Evolutionary conservation across 1,140 invertebrate genomes (phyloP).

Genomic region (Calosoma granatense): DNA sequence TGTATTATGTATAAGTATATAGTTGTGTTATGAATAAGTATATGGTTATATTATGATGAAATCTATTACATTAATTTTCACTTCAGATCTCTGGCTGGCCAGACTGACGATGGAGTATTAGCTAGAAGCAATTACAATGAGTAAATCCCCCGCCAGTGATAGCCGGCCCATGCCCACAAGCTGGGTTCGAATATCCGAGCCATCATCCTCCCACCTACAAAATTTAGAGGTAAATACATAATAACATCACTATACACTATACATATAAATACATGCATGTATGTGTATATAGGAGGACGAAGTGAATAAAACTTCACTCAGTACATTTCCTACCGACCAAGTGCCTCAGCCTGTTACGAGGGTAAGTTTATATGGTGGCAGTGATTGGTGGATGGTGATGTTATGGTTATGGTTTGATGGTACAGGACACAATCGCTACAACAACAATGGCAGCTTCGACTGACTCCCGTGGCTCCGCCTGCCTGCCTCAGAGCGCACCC

Average conservation of each 20-base stretch:
- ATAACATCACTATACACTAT: too few relatives aligned
- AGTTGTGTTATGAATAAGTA: neutral
- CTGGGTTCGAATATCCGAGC: slow-evolving; percentile 26
- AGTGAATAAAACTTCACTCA: slow-evolving; percentile 4
- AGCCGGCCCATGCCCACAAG: slow-evolving; percentile 31
- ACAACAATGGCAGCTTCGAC: slow-evolving; percentile 13
- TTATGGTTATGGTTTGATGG: neutral
- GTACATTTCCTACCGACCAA: slow-evolving; percentile 37
- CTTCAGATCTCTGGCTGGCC: slow-evolving; percentile 36
- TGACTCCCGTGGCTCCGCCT: slow-evolving; percentile 12
- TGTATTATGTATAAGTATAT: too few relatives aligned
- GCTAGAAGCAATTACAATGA: slow-evolving; percentile 24
- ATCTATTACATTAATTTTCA: too few relatives aligned
- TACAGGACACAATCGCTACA: slow-evolving; percentile 12
- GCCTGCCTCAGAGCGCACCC: slow-evolving; percentile 28
- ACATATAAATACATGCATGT: neutral
- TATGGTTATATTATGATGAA: neutral
- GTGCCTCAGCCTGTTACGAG: slow-evolving; percentile 29
- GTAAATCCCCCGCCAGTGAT: slow-evolving; percentile 9
- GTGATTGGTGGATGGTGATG: slow-evolving; percentile 9
- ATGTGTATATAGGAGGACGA: slow-evolving; percentile 1
- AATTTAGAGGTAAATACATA: slow-evolving; percentile 12
- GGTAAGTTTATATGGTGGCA: slow-evolving; percentile 13
- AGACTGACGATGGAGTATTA: slow-evolving; percentile 37
- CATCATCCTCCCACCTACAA: slow-evolving; percentile 26